Conservation (phyloP, 2,888 invertebrate genomes). For the Ethmia dodecea region DNA sequence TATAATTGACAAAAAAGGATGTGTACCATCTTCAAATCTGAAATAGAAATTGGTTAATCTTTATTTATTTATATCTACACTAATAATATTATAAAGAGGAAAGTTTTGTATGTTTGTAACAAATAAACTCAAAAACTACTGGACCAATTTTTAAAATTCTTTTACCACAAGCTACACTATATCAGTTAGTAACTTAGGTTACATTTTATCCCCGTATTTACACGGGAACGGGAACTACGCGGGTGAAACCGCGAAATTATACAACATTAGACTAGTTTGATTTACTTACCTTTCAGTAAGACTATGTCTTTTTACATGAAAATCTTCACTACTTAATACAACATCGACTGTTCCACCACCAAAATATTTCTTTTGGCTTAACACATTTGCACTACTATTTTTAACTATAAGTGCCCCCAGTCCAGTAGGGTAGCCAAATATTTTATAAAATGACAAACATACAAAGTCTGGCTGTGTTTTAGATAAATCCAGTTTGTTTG, state of each 20-base stretch:
- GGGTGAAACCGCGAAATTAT: too few species aligned
- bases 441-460: constrained; percentile 96
- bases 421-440: constrained; percentile 97
- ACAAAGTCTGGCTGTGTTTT: constrained; percentile 90
- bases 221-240: too few species aligned
- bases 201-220: too few species aligned
- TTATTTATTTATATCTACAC: too few species aligned
- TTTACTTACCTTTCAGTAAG: constrained; percentile 83
- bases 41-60: constrained; percentile 27
- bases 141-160: too few species aligned
- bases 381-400: constrained; percentile 77
- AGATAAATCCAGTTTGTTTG: constrained; percentile 86
- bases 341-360: constrained; percentile 97
- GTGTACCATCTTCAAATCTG: constrained; percentile 97
- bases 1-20: constrained; percentile 90
- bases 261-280: too few species aligned
- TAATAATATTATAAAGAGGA: too few species aligned
- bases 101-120: too few species aligned
- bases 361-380: constrained; percentile 86
- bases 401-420: constrained; percentile 91
- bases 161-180: too few species aligned
- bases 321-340: constrained; percentile 83
- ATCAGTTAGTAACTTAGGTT: too few species aligned
- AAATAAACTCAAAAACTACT: too few species aligned
- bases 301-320: constrained; percentile 82